Percentiles rank a stretch among this genome's conserved stretches.
These are phyloP conservation scores for Metacarcinus magister DNA, from an alignment of 2,888 invertebrate genomes.

Conservation along the genomic window DNA sequence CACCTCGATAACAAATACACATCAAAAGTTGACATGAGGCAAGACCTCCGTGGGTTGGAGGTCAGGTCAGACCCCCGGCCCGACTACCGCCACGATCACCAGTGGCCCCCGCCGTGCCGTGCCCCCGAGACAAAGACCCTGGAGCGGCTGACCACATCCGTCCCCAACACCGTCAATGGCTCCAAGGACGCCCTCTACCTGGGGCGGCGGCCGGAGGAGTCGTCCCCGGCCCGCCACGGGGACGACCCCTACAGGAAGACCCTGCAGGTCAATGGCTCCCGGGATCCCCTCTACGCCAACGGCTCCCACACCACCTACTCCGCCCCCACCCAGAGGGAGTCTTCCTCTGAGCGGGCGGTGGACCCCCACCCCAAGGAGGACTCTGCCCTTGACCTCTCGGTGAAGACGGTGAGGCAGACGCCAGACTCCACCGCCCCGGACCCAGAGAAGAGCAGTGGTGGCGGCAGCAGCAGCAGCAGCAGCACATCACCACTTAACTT, in stretches of 20 bases:
- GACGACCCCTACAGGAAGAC: conserved; percentile 67
- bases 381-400: conserved; percentile 94
- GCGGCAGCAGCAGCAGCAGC: conserved; percentile 34
- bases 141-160: conserved; percentile 75
- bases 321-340: conserved; percentile 59
- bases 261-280: conserved; percentile 76
- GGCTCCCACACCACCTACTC: conserved; percentile 73
- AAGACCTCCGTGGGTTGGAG: conserved; percentile 63
- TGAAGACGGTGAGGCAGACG: conserved; percentile 94
- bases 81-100: conserved; percentile 56
- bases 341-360: conserved; percentile 55
- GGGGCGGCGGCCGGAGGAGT: conserved; percentile 68
- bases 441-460: conserved; percentile 59
- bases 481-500: conserved; percentile 51
- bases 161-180: conserved; percentile 75
- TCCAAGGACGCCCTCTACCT: conserved; percentile 76
- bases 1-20: conserved; percentile 58
- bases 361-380: conserved; percentile 87
- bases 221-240: conserved; percentile 51
- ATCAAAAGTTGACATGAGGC: conserved; percentile 63
- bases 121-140: conserved; percentile 67
- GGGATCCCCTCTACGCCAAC: conserved; percentile 76
- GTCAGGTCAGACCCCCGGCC: conserved; percentile 54
- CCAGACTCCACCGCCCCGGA: conserved; percentile 91
- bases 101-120: conserved; percentile 64